Base-by-base conservation (phyloP, 2,797 vertebrate species). In the Sebastes kiyomatsui region DNA sequence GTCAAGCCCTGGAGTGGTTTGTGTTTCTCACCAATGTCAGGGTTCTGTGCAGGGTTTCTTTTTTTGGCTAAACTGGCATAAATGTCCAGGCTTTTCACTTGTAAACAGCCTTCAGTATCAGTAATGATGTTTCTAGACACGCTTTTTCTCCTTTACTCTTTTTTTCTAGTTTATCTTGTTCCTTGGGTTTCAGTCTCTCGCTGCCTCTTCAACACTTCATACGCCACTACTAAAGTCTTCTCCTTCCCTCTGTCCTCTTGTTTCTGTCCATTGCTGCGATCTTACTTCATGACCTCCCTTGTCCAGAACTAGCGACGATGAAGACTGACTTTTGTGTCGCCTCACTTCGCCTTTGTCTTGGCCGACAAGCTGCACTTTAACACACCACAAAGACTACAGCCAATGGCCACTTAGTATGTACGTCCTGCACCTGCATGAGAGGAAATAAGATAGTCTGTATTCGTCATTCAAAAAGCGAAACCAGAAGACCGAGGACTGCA, bases 11-110 rank as follows among this genome's bases (percentile, higher is more conserved):
- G 35, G 2, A 78, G 54, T 66, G 64, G 56, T 75, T 65, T 62
- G 67, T 75, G 35, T 78, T 79, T n/a, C 76, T 76, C 33, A 75
- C 68, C 27, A 52, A 52, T 5, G 54, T 65, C 54, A 59, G 42
- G 68, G 52, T 23, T 65, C 25, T 35, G 20, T 49, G 18, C 61
- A 71, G 60, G 2, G 1, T 12, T 38, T 38, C 10, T 58, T 30
- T 52, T 67, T 35, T 54, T 72, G 12, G 42, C 20, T 33, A 4
- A 68, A 73, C n/a, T n/a, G 16, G 14, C 23, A 3, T 28, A 13
- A 38, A 8, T 30, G 6, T 52, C 46, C 18, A 9, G 46, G 46
- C 46, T 20, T 52, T 52, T 52, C 20, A 1, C 46, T 52, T 66
- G 13, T 58, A 5, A 58, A 5, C 3, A 16, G 2, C 28, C 7